Base-by-base conservation (phyloP, 2,113 vertebrate genomes). In the Pseudopodoces humilis region DNA sequence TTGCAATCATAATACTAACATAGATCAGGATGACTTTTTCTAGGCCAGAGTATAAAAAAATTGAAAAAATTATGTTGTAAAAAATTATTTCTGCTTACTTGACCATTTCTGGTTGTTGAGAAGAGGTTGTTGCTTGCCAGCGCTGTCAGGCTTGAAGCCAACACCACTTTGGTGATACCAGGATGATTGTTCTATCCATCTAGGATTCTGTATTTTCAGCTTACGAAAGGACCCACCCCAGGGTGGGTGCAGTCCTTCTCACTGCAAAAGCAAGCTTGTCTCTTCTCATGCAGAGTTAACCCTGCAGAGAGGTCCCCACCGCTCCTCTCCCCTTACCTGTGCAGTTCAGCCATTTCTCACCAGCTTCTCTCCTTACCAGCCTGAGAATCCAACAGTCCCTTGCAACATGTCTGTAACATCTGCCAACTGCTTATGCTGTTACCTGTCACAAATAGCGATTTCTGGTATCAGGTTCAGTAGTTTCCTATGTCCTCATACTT, bases 381-480 rank as follows among this genome's bases (percentile, higher is more conserved):
- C n/a, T 41, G 12, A 55, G 15, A 85, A 60, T n/a, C 53, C 43
- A 25, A 0, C 46, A 10, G 2, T 30, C 31, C 13, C 20, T 50
- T 41, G 6, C 15, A 17, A 3, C 1, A 1, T 28, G 30, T 65
- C 68, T 31, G 31, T 67, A 39, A 23, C 53, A 59, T 58, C 68
- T 82, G 25, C 49, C 68, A 9, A 9, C 68, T 59, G 31, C 37
- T 52, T 17, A 1, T 11, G 46, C 33, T 63, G 18, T 22, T 62
- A 25, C 44, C 49, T 59, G 4, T 60, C 39, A 23, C 25, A 6
- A 12, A 5, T 21, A 49, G 62, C 37, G 21, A 2, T 86, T 67
- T 67, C 31, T 23, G 58, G 3, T 1, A 13, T 44, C 6, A 2
- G 7, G 4, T 35, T 82, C 2, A 3, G 2, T 30, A 6, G 21